These are phyloP conservation scores for Harlomillsia oculata DNA, from an alignment of 1,140 invertebrate genomes.

Conservation along the genomic window DNA sequence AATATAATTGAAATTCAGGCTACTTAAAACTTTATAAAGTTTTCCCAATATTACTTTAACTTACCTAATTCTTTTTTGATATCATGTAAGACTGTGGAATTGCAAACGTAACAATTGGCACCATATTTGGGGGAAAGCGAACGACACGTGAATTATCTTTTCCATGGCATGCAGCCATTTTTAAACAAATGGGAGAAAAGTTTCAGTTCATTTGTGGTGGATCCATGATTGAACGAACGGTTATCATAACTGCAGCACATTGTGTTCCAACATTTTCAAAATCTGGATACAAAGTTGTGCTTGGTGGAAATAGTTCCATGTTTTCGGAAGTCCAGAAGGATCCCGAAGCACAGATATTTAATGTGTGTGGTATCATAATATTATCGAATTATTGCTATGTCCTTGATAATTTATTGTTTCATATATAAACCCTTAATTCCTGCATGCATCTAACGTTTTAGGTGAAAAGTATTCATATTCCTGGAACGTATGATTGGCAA, in stretches of 20 bases:
- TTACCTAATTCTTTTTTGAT: too few relatives aligned
- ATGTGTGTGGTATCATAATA: too few relatives aligned
- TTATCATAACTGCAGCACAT: constrained; percentile 6
- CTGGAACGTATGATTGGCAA: constrained; percentile 4
- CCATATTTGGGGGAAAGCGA: constrained; percentile 1
- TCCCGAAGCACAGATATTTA: background rate
- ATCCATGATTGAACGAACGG: constrained; percentile 1
- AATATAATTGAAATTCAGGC: too few relatives aligned
- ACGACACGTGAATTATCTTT: background rate
- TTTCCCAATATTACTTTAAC: too few relatives aligned
- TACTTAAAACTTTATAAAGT: too few relatives aligned
- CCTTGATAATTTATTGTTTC: background rate
- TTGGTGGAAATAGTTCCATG: constrained; percentile 3
- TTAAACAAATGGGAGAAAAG: background rate
- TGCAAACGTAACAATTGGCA: background rate
- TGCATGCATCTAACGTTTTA: too few relatives aligned
- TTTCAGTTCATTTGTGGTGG: constrained; percentile 15
- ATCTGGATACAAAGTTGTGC: constrained; percentile 3
- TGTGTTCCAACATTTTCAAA: constrained; percentile 1
- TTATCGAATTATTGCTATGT: too few relatives aligned
- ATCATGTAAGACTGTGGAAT: constrained; percentile 19
- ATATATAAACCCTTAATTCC: too few relatives aligned
- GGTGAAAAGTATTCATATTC: constrained; percentile 2
- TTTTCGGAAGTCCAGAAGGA: background rate
- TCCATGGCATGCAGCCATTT: constrained; percentile 19